phyloP scores from a whole-genome alignment of 2,888 invertebrate species.

The Helicoverpa assulta region DNA sequence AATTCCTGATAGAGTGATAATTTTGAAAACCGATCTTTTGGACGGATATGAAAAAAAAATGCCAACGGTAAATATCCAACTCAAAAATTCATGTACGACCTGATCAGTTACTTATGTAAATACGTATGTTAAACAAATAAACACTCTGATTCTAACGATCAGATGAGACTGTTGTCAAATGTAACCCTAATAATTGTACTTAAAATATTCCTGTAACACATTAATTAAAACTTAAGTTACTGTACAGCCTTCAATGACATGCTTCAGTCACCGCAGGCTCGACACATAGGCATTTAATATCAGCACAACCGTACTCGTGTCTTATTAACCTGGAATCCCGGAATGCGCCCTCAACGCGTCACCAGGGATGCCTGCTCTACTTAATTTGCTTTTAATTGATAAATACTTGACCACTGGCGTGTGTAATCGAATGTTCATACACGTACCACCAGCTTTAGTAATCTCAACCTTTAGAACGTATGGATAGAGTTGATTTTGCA shows the following conservation, averaged over 20 bases:
- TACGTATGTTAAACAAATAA: too few species aligned
- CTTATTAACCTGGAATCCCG: slow-evolving; percentile 80
- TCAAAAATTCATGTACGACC: too few species aligned
- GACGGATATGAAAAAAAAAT: too few species aligned
- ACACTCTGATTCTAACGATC: too few species aligned
- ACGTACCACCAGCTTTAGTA: slow-evolving; percentile 46
- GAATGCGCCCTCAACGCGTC: slow-evolving; percentile 75
- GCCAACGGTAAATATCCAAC: too few species aligned
- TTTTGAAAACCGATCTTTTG: too few species aligned
- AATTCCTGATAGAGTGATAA: too few species aligned
- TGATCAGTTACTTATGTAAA: too few species aligned
- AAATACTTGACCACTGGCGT: slow-evolving; percentile 87
- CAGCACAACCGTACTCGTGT: slow-evolving; percentile 50
- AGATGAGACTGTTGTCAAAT: background rate
- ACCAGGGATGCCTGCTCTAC: slow-evolving; percentile 82
- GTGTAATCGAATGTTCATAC: slow-evolving; percentile 88
- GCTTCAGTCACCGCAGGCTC: slow-evolving; percentile 17
- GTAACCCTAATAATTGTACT: slow-evolving; percentile 22
- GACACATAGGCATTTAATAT: slow-evolving; percentile 62
- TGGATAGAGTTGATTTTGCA: slow-evolving; percentile 50
- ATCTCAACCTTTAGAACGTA: slow-evolving; percentile 19
- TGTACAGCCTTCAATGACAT: slow-evolving; percentile 49
- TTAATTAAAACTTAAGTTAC: slow-evolving; percentile 39
- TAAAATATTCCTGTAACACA: slow-evolving; percentile 19
- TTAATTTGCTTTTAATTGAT: slow-evolving; percentile 87